Base-by-base conservation (phyloP, 2,888 invertebrate species). In the Heteropelma amictum region DNA sequence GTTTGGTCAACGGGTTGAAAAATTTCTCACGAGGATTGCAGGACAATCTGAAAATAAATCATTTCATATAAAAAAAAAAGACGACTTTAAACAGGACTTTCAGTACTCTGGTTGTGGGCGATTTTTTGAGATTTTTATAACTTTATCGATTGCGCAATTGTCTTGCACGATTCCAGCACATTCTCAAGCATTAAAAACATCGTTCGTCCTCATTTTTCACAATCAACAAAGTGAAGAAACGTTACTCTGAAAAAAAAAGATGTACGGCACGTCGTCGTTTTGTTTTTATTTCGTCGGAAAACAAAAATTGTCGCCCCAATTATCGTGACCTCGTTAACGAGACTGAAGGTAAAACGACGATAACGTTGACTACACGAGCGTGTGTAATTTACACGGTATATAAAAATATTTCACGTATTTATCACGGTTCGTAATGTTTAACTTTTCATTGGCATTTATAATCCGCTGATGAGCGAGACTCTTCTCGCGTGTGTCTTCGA, bases 351-450 rank as follows among this genome's bases (percentile, higher is more conserved):
- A 64, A 64, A 42, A 64, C 38, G 35, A 19, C 17, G 26, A 21
- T 12, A 30, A 30, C 17, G 21, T 30, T 5, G 42, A 40, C 21
- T 21, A 21, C 12, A 58, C 60, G 38, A 51, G 35, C 23, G 14
- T 14, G 12, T 21, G 33, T 40, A 53, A 61, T 61, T 61, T 61
- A 53, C 33, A 61, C 19, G 19, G 5, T 26, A 28, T 60, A 58
- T 51, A 64, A 58, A 72, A 65, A 64, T 65, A 65, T 64, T 58
- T 68, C 58, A 68, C 38, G 28, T 68, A 58, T 19, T 35, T 23
- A 26, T 33, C 33, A 26, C 14, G 17, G 51, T 51, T 47, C 45
- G 54, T 17, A 33, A 67, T 67, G 26, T 56, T 56, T 26, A 47
- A 67, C 35, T 38, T 47, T 28, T 40, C 40, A 14, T 42, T 56